Conservation (phyloP, 2,113 vertebrate species). For the Aphyosemion australe region DNA sequence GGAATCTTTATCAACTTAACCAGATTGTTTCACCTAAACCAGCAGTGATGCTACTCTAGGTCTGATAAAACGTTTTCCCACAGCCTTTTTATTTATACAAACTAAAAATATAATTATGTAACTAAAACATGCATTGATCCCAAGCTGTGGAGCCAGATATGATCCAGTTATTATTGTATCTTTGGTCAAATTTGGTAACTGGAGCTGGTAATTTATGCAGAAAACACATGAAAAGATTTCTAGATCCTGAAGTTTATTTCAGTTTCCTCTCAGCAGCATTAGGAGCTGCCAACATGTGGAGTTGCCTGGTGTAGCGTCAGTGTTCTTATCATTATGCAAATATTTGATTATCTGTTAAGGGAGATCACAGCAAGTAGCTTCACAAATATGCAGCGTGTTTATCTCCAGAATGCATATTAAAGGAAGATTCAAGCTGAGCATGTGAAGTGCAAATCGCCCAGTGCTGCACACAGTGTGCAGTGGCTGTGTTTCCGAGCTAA, state of each 20-base stretch:
- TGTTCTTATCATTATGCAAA: constrained; percentile 71
- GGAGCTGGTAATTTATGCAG: constrained; percentile 10
- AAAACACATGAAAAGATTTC: constrained; percentile 31
- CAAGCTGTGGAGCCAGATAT: not conserved
- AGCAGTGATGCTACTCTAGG: not conserved
- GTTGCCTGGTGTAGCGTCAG: constrained; percentile 42
- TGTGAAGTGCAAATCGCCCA: constrained; percentile 72
- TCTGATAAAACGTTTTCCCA: not conserved
- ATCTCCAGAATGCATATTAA: constrained; percentile 70
- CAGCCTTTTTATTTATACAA: too few relatives aligned
- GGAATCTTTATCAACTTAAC: not conserved
- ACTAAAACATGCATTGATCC: too few relatives aligned
- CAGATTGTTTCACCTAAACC: not conserved
- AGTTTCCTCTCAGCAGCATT: constrained; percentile 35
- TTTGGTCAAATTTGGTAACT: constrained; percentile 17
- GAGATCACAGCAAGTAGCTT: constrained; percentile 69
- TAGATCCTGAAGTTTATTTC: constrained; percentile 35
- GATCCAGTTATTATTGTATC: constrained; percentile 12
- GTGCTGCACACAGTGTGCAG: constrained; percentile 54
- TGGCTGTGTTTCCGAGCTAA: constrained; percentile 69
- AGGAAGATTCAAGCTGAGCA: constrained; percentile 69
- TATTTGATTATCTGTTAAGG: constrained; percentile 72
- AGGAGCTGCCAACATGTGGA: constrained; percentile 38
- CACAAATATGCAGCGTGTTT: constrained; percentile 67
- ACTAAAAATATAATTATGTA: too few relatives aligned